Conservation (phyloP, 2,888 invertebrate genomes). For the Cheilosia pagana region DNA sequence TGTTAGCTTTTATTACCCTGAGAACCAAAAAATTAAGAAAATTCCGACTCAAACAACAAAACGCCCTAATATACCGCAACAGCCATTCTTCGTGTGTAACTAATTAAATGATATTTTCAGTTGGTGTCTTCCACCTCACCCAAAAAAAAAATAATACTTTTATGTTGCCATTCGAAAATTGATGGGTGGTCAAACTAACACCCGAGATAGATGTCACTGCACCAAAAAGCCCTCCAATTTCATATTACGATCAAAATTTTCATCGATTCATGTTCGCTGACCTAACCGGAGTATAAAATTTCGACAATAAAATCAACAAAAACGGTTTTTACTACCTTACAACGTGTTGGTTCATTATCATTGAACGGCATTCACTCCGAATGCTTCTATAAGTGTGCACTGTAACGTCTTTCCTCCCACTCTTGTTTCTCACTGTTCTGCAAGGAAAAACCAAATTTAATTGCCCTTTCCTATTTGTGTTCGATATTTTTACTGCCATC, state of each 20-base stretch:
- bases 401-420: constrained; percentile 54
- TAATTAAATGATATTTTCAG: constrained; percentile 15
- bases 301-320: constrained; percentile 59
- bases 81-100: neutral
- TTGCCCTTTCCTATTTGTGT: constrained; percentile 44
- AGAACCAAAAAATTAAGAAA: constrained; percentile 20
- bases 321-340: constrained; percentile 63
- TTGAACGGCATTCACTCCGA: constrained; percentile 26
- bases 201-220: constrained; percentile 22
- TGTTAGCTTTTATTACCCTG: constrained; percentile 50
- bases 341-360: constrained; percentile 68
- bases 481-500: constrained; percentile 61
- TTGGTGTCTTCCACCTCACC: neutral
- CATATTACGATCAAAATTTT: constrained; percentile 54
- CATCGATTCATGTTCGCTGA: constrained; percentile 50
- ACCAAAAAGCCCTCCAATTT: constrained; percentile 33
- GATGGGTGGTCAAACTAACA: constrained; percentile 70
- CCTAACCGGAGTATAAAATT: constrained; percentile 57
- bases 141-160: constrained; percentile 50
- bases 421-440: constrained; percentile 1
- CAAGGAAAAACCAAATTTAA: constrained; percentile 41
- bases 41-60: neutral
- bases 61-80: no score
- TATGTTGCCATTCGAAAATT: constrained; percentile 64
- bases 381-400: no score